Evolutionary conservation across 2,888 invertebrate species (phyloP), one percentile per base, ranked within the genome.

Genomic region (Erebia aethiops): DNA sequence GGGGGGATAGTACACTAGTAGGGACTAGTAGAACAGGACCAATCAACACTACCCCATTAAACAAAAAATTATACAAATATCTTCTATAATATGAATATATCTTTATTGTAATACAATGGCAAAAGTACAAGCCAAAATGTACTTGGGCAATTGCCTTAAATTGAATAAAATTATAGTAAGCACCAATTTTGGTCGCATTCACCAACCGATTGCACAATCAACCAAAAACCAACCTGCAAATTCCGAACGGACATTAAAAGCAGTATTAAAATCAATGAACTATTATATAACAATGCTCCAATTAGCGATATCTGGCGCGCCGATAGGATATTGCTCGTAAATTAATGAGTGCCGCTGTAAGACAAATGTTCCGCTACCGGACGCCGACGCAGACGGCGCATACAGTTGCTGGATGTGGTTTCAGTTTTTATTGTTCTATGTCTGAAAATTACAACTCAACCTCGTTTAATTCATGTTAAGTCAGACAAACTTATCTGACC

Each of bases 331-430:
- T 87, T 84, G 85, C 82, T 84, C 83, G 83, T 82, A 79, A 82
- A 80, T 88, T 90, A 90, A 90, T 89, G 90, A 90, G 85, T 86
- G 84, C 84, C 82, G 83, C 81, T 88, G 89, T 88, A 89, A 89
- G 87, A 90, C 89, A 85, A 88, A 87, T 87, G 86, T 84, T 84
- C 81, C 76, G 84, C 85, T 84, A 82, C 87, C 82, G 85, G 86
- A 86, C 84, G 83, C 76, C 77, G 77, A 72, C 76, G 76, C 72
- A 69, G 69, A 73, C 26, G 69, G 80, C 74, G 61, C 71, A 80
- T 79, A 61, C 18, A 74, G 54, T 35, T 8, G 63, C 82, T 83
- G 69, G 81, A 85, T 77, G 73, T 62, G 76, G 46, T 75, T 70
- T 46, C 11, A 9, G 54, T 54, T 0, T 54, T 54, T 9, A 54